Base-by-base conservation (phyloP, 2,113 vertebrate species). In the Apaloderma vittatum region DNA sequence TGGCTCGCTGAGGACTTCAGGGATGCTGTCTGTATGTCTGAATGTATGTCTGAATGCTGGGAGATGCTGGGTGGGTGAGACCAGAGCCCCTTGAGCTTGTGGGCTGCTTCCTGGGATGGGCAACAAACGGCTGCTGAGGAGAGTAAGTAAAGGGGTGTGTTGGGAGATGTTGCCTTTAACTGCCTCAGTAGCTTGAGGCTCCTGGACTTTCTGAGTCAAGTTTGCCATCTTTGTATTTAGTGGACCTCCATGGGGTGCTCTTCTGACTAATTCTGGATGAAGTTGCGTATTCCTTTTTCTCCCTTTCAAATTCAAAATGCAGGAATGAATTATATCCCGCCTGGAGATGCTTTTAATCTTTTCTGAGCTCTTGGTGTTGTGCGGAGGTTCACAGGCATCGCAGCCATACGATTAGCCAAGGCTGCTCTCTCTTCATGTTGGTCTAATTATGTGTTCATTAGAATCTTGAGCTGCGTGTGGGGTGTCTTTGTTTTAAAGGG, bases 361-460 rank as follows among this genome's bases (percentile, higher is more conserved):
- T 96, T 83, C 88, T 82, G 86, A 96, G 88, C 87, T 90, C 82
- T 62, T 76, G 74, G 77, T 5, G 8, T 91, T 87, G 71, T 46
- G 94, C 77, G 45, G 94, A 51, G 79, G 90, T 93, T 97, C 96
- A 55, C 74, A 80, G 94, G 90, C 94, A 27, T 81, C 85, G 30
- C 94, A 88, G 96, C 77, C 88, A 15, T 65, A 22, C 82, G 95
- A 97, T 97, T 97, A 98, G 96, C 94, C 71, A 86, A 93, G 86
- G 90, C 97, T 97, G 94, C 86, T 96, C 95, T 94, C 15, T 45
- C 90, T 98, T 97, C 24, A 17, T 87, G 93, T 81, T 95, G 91
- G 87, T 95, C 97, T 98, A 98, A 97, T 98, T 98, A 97, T 97
- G 96, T 97, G 97, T 98, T 98, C 97, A 96, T 98, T 97, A 97